These are phyloP conservation scores for Nysson spinosus DNA, from an alignment of 2,888 invertebrate species.

Conservation along the genomic window DNA sequence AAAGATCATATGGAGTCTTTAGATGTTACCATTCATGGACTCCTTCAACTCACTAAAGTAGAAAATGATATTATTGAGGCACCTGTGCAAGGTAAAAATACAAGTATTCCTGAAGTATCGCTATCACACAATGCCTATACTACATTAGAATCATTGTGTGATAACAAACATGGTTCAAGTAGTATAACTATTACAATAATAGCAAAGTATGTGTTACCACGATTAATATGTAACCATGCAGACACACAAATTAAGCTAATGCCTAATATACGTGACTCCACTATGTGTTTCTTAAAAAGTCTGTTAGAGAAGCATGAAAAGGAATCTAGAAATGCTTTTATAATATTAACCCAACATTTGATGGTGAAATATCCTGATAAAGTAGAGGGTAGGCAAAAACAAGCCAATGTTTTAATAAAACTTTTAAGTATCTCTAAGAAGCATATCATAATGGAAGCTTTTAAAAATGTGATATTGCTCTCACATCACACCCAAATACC, in stretches of 20 bases:
- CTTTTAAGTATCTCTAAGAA: conserved; percentile 63
- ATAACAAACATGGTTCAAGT: conserved; percentile 76
- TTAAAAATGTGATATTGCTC: conserved; percentile 62
- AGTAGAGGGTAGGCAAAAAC: conserved; percentile 69
- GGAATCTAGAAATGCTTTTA: conserved; percentile 59
- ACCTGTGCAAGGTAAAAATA: background rate
- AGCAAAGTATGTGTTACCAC: conserved; percentile 75
- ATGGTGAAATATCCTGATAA: conserved; percentile 71
- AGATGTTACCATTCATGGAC: conserved; percentile 73
- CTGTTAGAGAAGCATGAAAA: conserved; percentile 51
- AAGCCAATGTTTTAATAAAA: conserved; percentile 66
- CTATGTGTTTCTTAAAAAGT: conserved; percentile 64
- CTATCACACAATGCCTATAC: conserved; percentile 73
- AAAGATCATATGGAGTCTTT: conserved; percentile 76
- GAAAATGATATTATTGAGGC: conserved; percentile 46
- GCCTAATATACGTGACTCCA: conserved; percentile 62
- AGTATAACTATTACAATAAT: conserved; percentile 72
- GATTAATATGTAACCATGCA: conserved; percentile 56
- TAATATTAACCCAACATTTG: conserved; percentile 67
- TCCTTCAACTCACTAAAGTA: conserved; percentile 71
- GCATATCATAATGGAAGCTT: conserved; percentile 38
- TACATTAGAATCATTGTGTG: conserved; percentile 73
- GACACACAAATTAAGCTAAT: conserved; percentile 58
- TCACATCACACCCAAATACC: conserved; percentile 76
- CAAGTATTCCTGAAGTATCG: conserved; percentile 56